Conservation (phyloP, 1,140 invertebrate species). For the Physella acuta region DNA sequence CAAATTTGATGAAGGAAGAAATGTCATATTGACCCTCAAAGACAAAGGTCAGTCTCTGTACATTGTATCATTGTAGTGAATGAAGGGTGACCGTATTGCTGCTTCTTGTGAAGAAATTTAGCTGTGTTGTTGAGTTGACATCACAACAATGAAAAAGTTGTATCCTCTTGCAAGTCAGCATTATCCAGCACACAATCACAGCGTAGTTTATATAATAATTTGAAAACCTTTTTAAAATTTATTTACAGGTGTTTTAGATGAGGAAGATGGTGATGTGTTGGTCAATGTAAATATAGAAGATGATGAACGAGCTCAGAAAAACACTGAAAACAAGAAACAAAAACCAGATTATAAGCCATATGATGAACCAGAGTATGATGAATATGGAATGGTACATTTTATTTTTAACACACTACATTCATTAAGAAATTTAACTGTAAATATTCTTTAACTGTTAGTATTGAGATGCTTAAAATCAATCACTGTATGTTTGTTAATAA, state of each 20-base stretch:
- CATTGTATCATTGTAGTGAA: too few relatives aligned
- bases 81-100: too few relatives aligned
- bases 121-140: too few relatives aligned
- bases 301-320: constrained; percentile 87
- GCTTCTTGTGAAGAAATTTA: too few relatives aligned
- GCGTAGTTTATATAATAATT: neutral
- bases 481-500: too few relatives aligned
- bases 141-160: too few relatives aligned
- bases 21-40: constrained; percentile 88
- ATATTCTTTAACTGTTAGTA: too few relatives aligned
- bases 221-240: neutral
- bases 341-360: constrained; percentile 77
- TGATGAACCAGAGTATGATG: constrained; percentile 82
- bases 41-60: too few relatives aligned
- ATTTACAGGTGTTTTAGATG: constrained; percentile 71
- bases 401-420: too few relatives aligned
- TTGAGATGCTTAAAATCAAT: too few relatives aligned
- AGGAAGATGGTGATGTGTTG: constrained; percentile 78
- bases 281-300: constrained; percentile 96
- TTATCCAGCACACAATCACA: neutral
- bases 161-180: too few relatives aligned
- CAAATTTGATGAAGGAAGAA: constrained; percentile 79
- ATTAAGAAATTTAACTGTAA: too few relatives aligned
- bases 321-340: constrained; percentile 82
- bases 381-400: constrained; percentile 78